These are phyloP conservation scores for Coilia nasus DNA, from an alignment of 2,797 vertebrate genomes.

Conservation along the genomic window DNA sequence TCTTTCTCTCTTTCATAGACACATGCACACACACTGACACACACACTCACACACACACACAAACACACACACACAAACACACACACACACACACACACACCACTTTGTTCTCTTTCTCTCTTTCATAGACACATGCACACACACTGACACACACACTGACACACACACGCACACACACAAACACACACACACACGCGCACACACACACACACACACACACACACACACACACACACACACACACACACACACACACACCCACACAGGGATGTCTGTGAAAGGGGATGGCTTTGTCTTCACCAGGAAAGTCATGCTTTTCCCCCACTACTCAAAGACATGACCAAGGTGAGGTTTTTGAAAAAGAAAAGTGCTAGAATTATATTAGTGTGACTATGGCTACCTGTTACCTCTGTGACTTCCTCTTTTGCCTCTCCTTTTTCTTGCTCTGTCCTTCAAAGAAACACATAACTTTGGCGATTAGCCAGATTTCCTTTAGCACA, in stretches of 20 bases:
- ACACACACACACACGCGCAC: too few relatives aligned
- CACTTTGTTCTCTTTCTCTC: too few relatives aligned
- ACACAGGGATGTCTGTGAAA: background rate
- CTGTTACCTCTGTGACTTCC: background rate
- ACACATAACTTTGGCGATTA: background rate
- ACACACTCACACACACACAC: background rate
- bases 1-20: too few relatives aligned
- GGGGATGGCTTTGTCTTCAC: background rate
- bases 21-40: too few relatives aligned
- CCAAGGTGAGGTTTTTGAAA: background rate
- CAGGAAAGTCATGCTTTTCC: background rate
- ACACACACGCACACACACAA: background rate
- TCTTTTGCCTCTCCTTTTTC: background rate
- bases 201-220: too few relatives aligned
- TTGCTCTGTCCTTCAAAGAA: background rate
- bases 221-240: too few relatives aligned
- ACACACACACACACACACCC: background rate
- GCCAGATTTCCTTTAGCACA: background rate
- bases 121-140: too few relatives aligned
- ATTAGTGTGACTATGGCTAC: background rate
- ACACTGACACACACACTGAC: too few relatives aligned
- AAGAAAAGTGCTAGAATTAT: background rate
- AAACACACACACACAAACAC: background rate
- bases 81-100: background rate
- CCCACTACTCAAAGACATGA: background rate